Percentiles rank a stretch among this genome's conserved stretches.
These are phyloP conservation scores for Lasioglossum vierecki DNA, from an alignment of 2,888 invertebrate genomes.

Conservation along the genomic window DNA sequence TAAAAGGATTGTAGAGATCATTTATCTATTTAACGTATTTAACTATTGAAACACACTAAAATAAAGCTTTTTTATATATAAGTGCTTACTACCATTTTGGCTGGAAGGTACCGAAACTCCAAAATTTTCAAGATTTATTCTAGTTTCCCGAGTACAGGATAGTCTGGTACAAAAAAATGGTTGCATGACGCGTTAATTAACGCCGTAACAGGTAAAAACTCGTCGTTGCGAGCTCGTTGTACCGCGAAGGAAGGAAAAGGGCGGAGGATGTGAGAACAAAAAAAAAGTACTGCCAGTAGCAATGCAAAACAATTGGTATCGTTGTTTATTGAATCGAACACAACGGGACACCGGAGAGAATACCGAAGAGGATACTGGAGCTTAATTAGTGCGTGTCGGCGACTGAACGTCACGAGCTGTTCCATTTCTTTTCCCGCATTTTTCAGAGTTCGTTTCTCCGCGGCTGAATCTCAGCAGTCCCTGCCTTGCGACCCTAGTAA, in stretches of 20 bases:
- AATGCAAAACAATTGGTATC: conserved; percentile 46
- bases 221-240: background rate
- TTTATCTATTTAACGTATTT: too few relatives aligned
- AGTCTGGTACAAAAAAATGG: background rate
- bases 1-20: too few relatives aligned
- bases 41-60: too few relatives aligned
- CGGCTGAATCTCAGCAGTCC: conserved; percentile 58
- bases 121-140: background rate
- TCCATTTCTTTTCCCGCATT: conserved; percentile 52
- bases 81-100: background rate
- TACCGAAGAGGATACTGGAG: conserved; percentile 41
- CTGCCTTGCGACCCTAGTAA: conserved; percentile 68
- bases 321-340: conserved; percentile 52
- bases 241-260: background rate
- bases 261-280: conserved; percentile 21
- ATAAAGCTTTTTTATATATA: background rate
- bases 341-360: conserved; percentile 37
- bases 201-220: background rate
- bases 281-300: conserved; percentile 29
- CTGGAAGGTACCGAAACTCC: background rate
- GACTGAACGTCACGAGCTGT: conserved; percentile 47
- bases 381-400: conserved; percentile 61
- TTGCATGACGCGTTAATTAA: conserved; percentile 1
- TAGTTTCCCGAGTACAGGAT: background rate
- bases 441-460: conserved; percentile 54